These are phyloP conservation scores for Silurus glanis DNA, from an alignment of 2,113 vertebrate genomes.

Conservation along the genomic window DNA sequence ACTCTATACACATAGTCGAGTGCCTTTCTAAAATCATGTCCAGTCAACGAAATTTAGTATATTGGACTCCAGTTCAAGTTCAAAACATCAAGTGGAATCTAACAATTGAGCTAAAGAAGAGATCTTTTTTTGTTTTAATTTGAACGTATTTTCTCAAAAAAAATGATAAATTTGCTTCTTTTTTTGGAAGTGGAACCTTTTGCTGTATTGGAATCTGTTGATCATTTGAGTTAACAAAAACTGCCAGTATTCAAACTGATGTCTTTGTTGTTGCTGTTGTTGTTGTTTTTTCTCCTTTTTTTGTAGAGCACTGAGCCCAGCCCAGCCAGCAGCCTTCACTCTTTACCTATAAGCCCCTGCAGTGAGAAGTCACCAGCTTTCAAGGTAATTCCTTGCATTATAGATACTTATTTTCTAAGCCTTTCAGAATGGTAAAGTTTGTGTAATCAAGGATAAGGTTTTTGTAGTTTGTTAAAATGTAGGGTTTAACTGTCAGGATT, in stretches of 20 bases:
- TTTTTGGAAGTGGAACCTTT: background rate
- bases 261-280: background rate
- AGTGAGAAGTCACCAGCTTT: constrained; percentile 85
- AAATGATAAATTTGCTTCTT: background rate
- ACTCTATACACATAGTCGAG: too few relatives aligned
- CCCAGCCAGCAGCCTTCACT: constrained; percentile 89
- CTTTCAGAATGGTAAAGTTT: background rate
- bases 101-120: background rate
- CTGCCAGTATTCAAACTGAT: background rate
- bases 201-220: background rate
- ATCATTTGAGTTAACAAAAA: background rate
- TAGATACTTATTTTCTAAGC: constrained; percentile 15
- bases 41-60: background rate
- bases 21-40: background rate
- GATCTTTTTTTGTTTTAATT: background rate
- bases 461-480: constrained; percentile 18
- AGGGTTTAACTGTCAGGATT: background rate
- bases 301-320: constrained; percentile 87
- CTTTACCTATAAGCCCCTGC: constrained; percentile 91
- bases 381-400: constrained; percentile 79
- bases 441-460: background rate
- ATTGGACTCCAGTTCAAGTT: background rate
- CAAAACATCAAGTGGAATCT: background rate
- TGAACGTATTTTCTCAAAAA: too few relatives aligned
- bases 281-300: constrained; percentile 59